Percentiles rank a stretch among this genome's conserved stretches.
Conservation (phyloP, 2,888 invertebrate genomes). For the Erannis defoliaria region DNA sequence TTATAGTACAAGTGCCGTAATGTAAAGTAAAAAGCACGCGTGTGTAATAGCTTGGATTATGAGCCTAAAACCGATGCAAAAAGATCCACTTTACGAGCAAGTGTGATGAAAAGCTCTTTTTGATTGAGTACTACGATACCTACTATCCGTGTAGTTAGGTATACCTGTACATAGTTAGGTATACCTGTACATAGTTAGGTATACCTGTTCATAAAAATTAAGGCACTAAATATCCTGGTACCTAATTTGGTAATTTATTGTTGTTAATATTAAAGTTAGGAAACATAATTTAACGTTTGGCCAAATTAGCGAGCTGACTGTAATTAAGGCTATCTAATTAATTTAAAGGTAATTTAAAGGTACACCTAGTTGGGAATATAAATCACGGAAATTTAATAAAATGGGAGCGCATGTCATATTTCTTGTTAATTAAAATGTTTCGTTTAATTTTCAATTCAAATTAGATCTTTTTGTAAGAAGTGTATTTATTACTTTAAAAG, state of each 20-base stretch:
- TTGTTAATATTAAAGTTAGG: conserved; percentile 7
- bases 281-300: conserved; percentile 20
- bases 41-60: no score
- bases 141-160: no score
- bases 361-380: conserved; percentile 11
- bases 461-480: background rate
- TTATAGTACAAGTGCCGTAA: no score
- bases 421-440: conserved; percentile 23
- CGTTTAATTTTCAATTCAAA: background rate
- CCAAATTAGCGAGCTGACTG: conserved; percentile 19
- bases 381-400: conserved; percentile 21
- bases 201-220: no score
- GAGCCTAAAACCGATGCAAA: no score
- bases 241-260: conserved; percentile 7
- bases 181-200: no score
- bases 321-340: conserved; percentile 19
- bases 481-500: background rate
- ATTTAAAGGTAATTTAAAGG: conserved; percentile 13
- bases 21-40: no score
- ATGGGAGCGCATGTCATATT: conserved; percentile 7
- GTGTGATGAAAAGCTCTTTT: no score
- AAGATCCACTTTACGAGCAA: no score
- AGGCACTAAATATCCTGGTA: no score
- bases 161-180: no score
- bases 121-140: no score